These are phyloP conservation scores for Gracilinanus agilis DNA, from an alignment of 2,113 vertebrate genomes.

Conservation along the genomic window DNA sequence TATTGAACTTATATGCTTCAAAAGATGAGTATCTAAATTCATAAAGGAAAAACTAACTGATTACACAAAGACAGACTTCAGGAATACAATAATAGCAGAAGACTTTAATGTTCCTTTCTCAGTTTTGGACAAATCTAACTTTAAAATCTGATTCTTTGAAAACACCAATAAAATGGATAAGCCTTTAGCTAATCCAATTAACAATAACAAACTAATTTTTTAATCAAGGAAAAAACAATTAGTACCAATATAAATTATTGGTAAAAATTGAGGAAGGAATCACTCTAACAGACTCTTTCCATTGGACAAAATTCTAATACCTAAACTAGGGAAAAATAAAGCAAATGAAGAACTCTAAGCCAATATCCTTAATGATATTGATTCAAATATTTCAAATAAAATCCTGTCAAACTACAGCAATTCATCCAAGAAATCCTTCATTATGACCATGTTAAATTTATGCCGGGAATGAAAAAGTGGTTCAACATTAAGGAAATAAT, in stretches of 20 bases:
- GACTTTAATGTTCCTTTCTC: not conserved
- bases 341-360: not conserved
- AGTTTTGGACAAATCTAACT: not conserved
- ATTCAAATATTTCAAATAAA: not conserved
- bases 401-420: not conserved
- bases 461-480: not conserved
- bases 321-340: not conserved
- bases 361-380: not conserved
- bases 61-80: not conserved
- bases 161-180: too few relatives aligned
- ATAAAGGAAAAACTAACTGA: not conserved
- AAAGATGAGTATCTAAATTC: not conserved
- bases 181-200: not conserved
- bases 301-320: not conserved
- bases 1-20: not conserved
- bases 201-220: too few relatives aligned
- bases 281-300: not conserved
- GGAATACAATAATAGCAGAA: not conserved
- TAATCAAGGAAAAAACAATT: not conserved
- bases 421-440: not conserved
- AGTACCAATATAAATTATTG: not conserved
- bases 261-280: not conserved
- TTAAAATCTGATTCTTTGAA: not conserved
- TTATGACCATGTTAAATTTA: not conserved
- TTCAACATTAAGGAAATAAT: not conserved